These are phyloP conservation scores for Gavialis gangeticus DNA, from an alignment of 2,113 vertebrate species.

Conservation along the genomic window DNA sequence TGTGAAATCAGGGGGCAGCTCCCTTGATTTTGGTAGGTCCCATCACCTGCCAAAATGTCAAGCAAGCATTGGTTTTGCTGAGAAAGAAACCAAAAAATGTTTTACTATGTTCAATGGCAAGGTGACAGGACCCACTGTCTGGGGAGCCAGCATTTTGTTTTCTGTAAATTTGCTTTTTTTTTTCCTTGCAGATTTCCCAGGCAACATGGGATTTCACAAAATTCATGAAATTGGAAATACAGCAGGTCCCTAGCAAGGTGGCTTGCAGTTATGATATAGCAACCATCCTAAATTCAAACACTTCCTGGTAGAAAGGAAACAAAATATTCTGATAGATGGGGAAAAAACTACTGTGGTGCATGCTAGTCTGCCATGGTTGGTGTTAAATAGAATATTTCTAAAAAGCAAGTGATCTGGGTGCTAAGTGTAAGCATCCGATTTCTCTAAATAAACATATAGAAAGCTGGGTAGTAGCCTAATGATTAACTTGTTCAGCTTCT, in stretches of 20 bases:
- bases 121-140: no score
- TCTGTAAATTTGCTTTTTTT: no score
- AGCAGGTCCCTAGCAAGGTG: neutral
- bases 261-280: neutral
- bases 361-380: neutral
- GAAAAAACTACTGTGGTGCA: neutral
- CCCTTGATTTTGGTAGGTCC: no score
- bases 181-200: no score
- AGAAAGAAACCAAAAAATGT: neutral
- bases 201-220: no score
- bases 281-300: neutral
- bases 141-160: no score
- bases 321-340: neutral
- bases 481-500: neutral
- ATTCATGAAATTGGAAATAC: no score
- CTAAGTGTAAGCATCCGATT: neutral
- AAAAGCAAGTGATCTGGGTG: neutral
- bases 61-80: neutral
- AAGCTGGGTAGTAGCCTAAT: neutral
- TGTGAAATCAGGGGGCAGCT: no score
- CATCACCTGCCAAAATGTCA: neutral
- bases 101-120: neutral
- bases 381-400: neutral
- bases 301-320: neutral
- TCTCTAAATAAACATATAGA: neutral